Conservation (phyloP, 1,140 invertebrate genomes). For the Caenorhabditis briggsae region DNA sequence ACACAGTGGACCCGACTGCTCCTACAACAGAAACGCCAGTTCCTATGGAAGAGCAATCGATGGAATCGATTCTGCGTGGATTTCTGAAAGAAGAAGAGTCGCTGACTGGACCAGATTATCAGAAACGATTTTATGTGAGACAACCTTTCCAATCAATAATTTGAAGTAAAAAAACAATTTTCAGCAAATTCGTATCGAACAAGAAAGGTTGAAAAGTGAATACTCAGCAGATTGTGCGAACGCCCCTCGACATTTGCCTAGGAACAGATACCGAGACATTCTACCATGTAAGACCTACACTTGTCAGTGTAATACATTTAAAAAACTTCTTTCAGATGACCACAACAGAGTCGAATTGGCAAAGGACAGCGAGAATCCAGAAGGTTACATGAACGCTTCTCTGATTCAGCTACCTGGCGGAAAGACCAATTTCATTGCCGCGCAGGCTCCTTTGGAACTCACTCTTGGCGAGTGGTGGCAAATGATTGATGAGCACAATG, state of each 20-base stretch:
- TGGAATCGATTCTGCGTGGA: background rate
- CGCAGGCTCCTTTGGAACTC: constrained; percentile 61
- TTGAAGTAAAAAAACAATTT: constrained; percentile 23
- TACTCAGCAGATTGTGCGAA: background rate
- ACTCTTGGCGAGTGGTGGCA: constrained; percentile 67
- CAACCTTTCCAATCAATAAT: background rate
- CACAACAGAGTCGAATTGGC: constrained; percentile 60
- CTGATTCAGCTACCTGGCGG: constrained; percentile 54
- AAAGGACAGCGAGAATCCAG: constrained; percentile 47
- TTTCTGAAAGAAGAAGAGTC: constrained; percentile 6
- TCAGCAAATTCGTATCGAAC: constrained; percentile 47
- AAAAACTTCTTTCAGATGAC: constrained; percentile 62
- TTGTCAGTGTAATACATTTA: background rate
- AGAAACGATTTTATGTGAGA: background rate
- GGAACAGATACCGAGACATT: constrained; percentile 66
- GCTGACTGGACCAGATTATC: background rate
- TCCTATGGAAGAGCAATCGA: background rate
- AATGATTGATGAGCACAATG: constrained; percentile 64
- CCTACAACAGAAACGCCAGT: background rate
- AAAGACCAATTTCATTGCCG: constrained; percentile 61
- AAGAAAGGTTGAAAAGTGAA: background rate
- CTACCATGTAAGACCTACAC: constrained; percentile 61
- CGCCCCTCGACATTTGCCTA: background rate
- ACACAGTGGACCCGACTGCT: background rate
- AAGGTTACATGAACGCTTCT: constrained; percentile 67